Evolutionary conservation across 1,140 invertebrate genomes (phyloP).

Genomic region (Drosophila littoralis): DNA sequence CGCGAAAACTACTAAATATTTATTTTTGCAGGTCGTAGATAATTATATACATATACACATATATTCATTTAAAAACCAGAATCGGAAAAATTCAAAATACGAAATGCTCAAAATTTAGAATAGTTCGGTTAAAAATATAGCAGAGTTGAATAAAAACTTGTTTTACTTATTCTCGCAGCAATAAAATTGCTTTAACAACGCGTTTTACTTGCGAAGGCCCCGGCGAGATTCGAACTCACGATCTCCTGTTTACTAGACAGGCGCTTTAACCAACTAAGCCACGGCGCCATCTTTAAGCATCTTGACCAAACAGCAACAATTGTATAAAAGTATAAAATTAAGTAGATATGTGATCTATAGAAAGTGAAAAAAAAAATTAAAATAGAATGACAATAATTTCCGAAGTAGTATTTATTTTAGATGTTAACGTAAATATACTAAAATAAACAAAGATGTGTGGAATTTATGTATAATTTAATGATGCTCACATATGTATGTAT

Average conservation of each 20-base stretch:
- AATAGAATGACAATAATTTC: neutral
- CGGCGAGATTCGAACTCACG: conserved; percentile 87
- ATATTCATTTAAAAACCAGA: no score
- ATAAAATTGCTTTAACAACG: no score
- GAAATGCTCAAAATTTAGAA: no score
- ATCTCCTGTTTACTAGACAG: conserved; percentile 88
- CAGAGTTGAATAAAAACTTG: neutral
- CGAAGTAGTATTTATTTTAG: neutral
- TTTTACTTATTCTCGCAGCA: no score
- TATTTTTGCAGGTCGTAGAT: no score
- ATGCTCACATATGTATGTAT: no score
- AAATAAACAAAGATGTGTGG: neutral
- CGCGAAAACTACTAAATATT: no score
- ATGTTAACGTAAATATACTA: neutral
- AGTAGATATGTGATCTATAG: neutral
- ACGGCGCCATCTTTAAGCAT: conserved; percentile 83
- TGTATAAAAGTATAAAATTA: neutral
- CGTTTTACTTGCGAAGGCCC: conserved; percentile 72
- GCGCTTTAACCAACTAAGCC: conserved; percentile 88
- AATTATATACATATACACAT: no score
- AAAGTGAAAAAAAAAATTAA: neutral
- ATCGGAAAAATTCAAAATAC: no score
- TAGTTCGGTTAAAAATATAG: neutral
- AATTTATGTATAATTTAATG: neutral
- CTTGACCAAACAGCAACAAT: neutral